A percentile compares a stretch with the other conserved stretches of the same genome.
Evolutionary conservation across 1,140 invertebrate species (phyloP).

Genomic region (Papilio glaucus): DNA sequence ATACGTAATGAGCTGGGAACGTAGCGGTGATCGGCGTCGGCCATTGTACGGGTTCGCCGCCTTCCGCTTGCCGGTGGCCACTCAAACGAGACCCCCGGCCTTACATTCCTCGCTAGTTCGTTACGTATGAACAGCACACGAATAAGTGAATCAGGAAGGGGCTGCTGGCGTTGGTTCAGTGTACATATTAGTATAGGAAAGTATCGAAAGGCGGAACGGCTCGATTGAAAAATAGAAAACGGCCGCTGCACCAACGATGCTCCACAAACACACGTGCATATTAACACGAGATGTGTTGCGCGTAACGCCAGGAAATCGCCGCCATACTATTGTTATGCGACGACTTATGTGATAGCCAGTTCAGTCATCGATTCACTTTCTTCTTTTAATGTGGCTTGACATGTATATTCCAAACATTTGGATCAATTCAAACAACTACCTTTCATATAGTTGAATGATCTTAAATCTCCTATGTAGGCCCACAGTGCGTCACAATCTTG

Average conservation of each 20-base stretch:
- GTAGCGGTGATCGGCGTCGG: constrained; percentile 65
- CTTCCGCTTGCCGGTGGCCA: constrained; percentile 69
- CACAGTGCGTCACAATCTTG: not conserved
- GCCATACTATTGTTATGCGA: constrained; percentile 37
- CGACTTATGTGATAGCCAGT: constrained; percentile 25
- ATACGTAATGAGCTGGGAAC: constrained; percentile 79
- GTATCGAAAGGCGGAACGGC: constrained; percentile 78
- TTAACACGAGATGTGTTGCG: constrained; percentile 30
- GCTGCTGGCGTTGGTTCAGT: constrained; percentile 53
- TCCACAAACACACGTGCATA: constrained; percentile 47
- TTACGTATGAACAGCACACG: constrained; percentile 48
- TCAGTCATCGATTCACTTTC: constrained; percentile 16
- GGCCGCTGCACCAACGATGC: constrained; percentile 51
- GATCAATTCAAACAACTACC: not conserved
- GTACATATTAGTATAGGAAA: constrained; percentile 69
- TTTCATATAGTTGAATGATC: not conserved
- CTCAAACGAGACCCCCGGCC: constrained; percentile 54
- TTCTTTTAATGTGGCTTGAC: not conserved
- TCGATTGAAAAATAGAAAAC: constrained; percentile 78
- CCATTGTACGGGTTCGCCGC: constrained; percentile 73
- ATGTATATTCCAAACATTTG: not conserved
- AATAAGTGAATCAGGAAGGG: constrained; percentile 52
- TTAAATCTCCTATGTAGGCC: not conserved
- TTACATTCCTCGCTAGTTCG: constrained; percentile 53
- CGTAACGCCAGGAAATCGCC: constrained; percentile 43